These are phyloP conservation scores for Antedon mediterranea DNA, from an alignment of 53 echinoderm and acorn worm species.

Conservation along the genomic window DNA sequence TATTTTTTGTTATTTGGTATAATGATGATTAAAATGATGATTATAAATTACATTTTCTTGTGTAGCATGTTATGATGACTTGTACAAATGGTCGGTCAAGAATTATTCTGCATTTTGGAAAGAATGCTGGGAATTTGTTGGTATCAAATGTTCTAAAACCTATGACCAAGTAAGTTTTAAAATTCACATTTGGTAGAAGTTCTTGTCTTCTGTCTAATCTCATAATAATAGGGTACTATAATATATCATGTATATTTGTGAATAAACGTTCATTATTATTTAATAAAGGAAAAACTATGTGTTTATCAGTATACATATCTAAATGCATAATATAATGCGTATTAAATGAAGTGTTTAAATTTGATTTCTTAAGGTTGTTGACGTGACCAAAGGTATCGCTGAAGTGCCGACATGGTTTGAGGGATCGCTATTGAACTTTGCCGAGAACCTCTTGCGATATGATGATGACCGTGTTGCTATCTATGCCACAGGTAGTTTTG, in stretches of 20 bases:
- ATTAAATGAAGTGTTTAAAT: too few relatives aligned
- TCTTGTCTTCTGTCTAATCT: too few relatives aligned
- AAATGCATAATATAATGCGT: too few relatives aligned
- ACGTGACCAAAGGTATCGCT: conserved; percentile 37
- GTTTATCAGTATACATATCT: too few relatives aligned
- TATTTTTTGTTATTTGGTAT: neutral
- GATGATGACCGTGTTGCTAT: conserved; percentile 74
- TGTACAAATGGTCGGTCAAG: conserved; percentile 79
- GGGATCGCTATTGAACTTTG: conserved; percentile 74
- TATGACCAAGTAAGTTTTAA: conserved; percentile 43
- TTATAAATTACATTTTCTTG: neutral
- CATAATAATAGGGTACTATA: too few relatives aligned
- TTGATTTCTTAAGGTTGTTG: conserved; percentile 28
- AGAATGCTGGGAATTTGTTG: conserved; percentile 69
- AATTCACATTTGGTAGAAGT: too few relatives aligned
- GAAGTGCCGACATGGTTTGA: conserved; percentile 87
- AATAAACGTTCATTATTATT: too few relatives aligned
- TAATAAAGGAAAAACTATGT: too few relatives aligned
- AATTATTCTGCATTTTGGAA: conserved; percentile 77
- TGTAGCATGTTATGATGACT: conserved; percentile 56
- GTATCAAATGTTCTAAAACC: conserved; percentile 54
- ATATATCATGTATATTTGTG: too few relatives aligned
- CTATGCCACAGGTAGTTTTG: conserved; percentile 88
- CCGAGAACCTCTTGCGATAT: conserved; percentile 76
- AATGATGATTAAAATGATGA: neutral